Evolutionary conservation across 2,888 invertebrate species (phyloP), one percentile per base, ranked within the genome.

Genomic region (Limnephilus auricula): DNA sequence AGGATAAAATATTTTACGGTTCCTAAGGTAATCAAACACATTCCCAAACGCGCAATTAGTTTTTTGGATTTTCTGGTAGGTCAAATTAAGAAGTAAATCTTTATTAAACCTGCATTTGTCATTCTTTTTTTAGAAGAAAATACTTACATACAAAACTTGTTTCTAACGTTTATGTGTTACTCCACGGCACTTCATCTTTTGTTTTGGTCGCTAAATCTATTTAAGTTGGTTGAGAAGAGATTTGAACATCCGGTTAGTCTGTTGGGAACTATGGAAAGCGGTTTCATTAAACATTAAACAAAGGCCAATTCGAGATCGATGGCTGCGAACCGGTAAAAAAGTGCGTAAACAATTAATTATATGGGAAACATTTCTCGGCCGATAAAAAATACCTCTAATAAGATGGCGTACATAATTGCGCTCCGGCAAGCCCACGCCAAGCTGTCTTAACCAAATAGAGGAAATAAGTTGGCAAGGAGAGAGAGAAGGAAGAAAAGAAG

Each of bases 321-420:
- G 4, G 25, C 78, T 78, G n/a, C 37, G 85, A 6, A 65, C 25
- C 40, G 40, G n/a, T 25, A 88, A 88, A 88, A 88, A 88, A 79
- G 34, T 78, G 87, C 89, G 80, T 89, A 91, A 89, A 92, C 89
- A 91, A 92, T 92, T 90, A 90, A 87, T 87, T 79, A 90, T 89
- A 90, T 65, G 84, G 82, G 89, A 88, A 91, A 90, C 34, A 79
- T 83, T 45, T 80, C 84, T 78, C 45, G 91, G 15, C 86, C 82
- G 82, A 89, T 90, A 78, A 90, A 91, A 84, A 92, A 90, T 87
- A 83, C 79, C 92, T 92, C 92, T 92, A 92, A 92, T 92, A 92
- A 92, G 92, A 92, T 92, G 92, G 92, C 92, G 92, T 91, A 92
- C 92, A 92, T 92, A 92, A 92, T 92, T 92, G 92, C 90, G 82